Evolutionary conservation across 2,888 invertebrate genomes (phyloP).

Genomic region (Megamerina dolium): DNA sequence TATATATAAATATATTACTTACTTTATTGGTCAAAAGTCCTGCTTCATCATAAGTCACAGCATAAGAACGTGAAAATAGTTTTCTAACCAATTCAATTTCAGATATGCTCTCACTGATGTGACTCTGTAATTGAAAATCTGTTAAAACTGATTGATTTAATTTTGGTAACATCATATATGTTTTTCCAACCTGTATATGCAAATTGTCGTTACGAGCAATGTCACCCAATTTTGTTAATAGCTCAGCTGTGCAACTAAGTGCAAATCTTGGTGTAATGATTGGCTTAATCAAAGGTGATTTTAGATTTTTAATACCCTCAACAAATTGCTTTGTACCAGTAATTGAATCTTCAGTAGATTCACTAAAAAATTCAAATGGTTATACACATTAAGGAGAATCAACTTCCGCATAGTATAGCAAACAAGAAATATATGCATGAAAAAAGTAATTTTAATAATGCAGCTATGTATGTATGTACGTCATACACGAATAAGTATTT

Average conservation of each 20-base stretch:
- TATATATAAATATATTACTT: too few species aligned
- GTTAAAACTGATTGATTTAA: not conserved
- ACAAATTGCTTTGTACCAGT: slow-evolving; percentile 60
- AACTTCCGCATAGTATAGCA: too few species aligned
- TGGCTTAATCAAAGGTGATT: slow-evolving; percentile 63
- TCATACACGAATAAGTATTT: too few species aligned
- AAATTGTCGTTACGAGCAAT: slow-evolving; percentile 63
- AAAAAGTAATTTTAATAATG: too few species aligned
- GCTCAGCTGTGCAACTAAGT: slow-evolving; percentile 65
- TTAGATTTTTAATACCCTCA: slow-evolving; percentile 52
- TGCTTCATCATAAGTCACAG: slow-evolving; percentile 69
- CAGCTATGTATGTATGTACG: too few species aligned
- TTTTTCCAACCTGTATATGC: slow-evolving; percentile 62
- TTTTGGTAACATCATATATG: not conserved
- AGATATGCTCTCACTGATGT: slow-evolving; percentile 72
- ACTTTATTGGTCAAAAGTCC: slow-evolving; percentile 71
- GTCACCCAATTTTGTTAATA: slow-evolving; percentile 62
- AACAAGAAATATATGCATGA: too few species aligned
- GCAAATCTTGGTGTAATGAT: slow-evolving; percentile 84
- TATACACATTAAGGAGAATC: too few species aligned
- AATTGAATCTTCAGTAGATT: slow-evolving; percentile 60
- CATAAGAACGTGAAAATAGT: slow-evolving; percentile 58
- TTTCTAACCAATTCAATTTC: slow-evolving; percentile 65
- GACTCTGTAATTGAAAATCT: slow-evolving; percentile 63
- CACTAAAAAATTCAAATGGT: slow-evolving; percentile 50